Evolutionary conservation across 2,888 invertebrate species (phyloP), one percentile per base, ranked within the genome.

Genomic region (Eupithecia pulchellata): DNA sequence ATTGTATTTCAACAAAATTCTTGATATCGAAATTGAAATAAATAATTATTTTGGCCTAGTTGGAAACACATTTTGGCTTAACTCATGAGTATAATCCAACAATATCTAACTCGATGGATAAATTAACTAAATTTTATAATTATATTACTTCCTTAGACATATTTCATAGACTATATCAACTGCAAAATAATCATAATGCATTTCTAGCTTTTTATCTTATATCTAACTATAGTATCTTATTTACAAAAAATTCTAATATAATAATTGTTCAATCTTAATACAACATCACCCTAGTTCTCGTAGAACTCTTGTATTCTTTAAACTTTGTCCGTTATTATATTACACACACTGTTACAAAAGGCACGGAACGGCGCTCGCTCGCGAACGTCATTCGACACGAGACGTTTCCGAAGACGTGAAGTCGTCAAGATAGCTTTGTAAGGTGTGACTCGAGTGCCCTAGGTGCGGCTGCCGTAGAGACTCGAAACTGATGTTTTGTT

Each of bases 131-230:
- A 75, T 82, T 83, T 85, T 86, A 83, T 83, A 84, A 81, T 84
- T 86, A 85, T 82, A 83, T 86, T 86, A 87, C 81, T 84, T 85
- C 84, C 81, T 83, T 85, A 83, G 80, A 85, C 84, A 84, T 86
- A 83, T 86, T 84, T 89, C 85, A 86, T 87, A 89, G 84, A 90
- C 87, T 90, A 77, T 78, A 90, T 89, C 83, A 83, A 86, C 86
- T 88, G 93, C 92, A 91, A 93, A 91, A 91, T 89, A 92, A 92
- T 85, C 84, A 86, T 81, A 89, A 91, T 87, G 91, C 91, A 88
- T 85, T 85, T 83, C 92, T 93, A 93, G 91, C 91, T 89, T 89
- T 80, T 91, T 91, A 92, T 83, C 90, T 90, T 91, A 91, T 13
- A 77, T 76, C 85, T 91, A 91, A 79, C 86, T 92, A 92, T 82